These are phyloP conservation scores for Pollenia angustigena DNA, from an alignment of 2,888 invertebrate species.

Conservation along the genomic window DNA sequence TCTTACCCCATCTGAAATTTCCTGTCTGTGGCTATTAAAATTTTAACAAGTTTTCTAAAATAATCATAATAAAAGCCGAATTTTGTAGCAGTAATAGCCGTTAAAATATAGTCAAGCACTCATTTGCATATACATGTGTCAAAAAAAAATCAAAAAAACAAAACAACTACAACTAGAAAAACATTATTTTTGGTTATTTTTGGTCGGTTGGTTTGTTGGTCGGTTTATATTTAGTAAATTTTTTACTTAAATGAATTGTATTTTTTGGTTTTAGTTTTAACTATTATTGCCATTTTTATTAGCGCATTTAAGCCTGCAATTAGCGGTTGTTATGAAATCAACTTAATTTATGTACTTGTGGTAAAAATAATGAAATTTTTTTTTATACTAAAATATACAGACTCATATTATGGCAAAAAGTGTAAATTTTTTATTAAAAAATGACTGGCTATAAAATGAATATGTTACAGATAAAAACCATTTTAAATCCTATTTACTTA, in stretches of 20 bases:
- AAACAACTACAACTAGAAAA: neutral
- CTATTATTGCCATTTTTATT: constrained; percentile 72
- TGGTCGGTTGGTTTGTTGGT: constrained; percentile 50
- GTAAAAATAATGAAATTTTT: constrained; percentile 52
- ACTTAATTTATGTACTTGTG: constrained; percentile 71
- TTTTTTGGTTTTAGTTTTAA: constrained; percentile 66
- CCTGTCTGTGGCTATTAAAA: constrained; percentile 47
- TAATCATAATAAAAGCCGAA: constrained; percentile 40
- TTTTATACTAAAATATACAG: neutral
- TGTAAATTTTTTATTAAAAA: constrained; percentile 2
- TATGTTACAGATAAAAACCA: constrained; percentile 55
- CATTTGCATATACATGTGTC: neutral
- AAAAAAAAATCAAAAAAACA: no score
- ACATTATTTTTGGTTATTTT: constrained; percentile 38
- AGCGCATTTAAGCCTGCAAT: constrained; percentile 73
- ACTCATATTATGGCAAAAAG: neutral
- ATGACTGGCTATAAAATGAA: constrained; percentile 48
- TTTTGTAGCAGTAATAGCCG: neutral
- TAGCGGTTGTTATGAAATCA: constrained; percentile 73
- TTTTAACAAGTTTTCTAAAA: constrained; percentile 65
- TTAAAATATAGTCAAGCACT: neutral
- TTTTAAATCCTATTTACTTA: constrained; percentile 31
- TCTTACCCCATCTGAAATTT: neutral
- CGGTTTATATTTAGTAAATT: constrained; percentile 60
- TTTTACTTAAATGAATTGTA: constrained; percentile 60